phyloP scores from a whole-genome alignment of 2,888 invertebrate genomes.

The Diabrotica balteata region DNA sequence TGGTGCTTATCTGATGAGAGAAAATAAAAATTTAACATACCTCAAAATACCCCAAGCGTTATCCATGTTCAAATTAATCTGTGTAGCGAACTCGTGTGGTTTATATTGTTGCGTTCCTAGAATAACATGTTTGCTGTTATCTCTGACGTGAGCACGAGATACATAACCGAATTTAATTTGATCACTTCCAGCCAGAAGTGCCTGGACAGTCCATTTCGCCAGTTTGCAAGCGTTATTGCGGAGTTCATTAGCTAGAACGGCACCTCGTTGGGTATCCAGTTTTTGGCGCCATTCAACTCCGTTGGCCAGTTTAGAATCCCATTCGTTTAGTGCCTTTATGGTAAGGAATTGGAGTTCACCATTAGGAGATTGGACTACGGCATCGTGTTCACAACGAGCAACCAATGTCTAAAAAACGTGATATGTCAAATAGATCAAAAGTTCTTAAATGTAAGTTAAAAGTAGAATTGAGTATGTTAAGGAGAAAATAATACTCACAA shows the following conservation, averaged over 20 bases:
- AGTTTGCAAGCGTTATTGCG: conserved; percentile 99
- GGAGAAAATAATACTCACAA: conserved; percentile 65
- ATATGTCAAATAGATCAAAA: too few species aligned
- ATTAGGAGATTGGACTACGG: conserved; percentile 85
- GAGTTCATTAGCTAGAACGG: conserved; percentile 96
- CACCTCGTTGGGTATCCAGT: conserved; percentile 96
- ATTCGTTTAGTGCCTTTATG: conserved; percentile 98
- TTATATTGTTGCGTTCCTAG: conserved; percentile 98
- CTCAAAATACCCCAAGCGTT: conserved; percentile 99
- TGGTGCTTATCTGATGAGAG: too few species aligned
- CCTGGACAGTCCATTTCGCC: conserved; percentile 98
- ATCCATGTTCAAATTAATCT: conserved; percentile 99
- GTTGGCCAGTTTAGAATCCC: conserved; percentile 95
- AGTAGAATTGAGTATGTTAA: background rate
- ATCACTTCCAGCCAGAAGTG: conserved; percentile 92
- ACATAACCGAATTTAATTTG: conserved; percentile 96
- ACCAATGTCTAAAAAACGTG: conserved; percentile 64
- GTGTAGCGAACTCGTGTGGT: conserved; percentile 97
- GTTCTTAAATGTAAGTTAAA: too few species aligned
- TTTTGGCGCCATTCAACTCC: conserved; percentile 99
- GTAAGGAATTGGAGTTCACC: conserved; percentile 92
- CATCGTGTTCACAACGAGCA: conserved; percentile 96
- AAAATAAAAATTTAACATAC: conserved; percentile 21
- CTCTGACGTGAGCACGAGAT: conserved; percentile 91
- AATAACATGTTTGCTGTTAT: conserved; percentile 95